A percentile compares a stretch with the other conserved stretches of the same genome.
Evolutionary conservation across 2,113 vertebrate species (phyloP).

Genomic region (Pica pica): DNA sequence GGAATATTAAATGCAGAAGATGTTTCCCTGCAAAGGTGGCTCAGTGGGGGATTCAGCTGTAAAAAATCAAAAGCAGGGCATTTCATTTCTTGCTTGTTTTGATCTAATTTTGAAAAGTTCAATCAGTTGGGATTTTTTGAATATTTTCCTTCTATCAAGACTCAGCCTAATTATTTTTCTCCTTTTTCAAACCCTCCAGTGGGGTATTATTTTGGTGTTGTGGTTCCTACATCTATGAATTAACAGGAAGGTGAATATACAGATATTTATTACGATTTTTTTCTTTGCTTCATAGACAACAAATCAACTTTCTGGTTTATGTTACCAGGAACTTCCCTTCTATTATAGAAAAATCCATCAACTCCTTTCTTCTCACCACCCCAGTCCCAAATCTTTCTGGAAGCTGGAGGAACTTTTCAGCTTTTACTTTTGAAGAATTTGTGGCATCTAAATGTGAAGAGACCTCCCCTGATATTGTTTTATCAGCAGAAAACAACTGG

Average conservation of each 20-base stretch:
- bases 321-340: not conserved
- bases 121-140: not conserved
- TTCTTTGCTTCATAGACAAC: not conserved
- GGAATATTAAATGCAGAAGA: not conserved
- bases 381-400: not conserved
- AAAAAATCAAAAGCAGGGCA: not conserved
- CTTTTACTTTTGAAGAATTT: not conserved
- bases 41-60: not conserved
- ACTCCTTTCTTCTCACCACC: fast-evolving
- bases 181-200: not conserved
- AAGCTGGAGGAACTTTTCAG: not conserved
- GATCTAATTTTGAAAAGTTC: not conserved
- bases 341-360: not conserved
- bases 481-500: not conserved
- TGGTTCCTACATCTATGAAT: not conserved
- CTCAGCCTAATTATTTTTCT: not conserved
- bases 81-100: not conserved
- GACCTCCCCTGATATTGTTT: not conserved
- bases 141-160: not conserved
- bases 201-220: not conserved
- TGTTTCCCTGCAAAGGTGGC: not conserved
- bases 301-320: not conserved
- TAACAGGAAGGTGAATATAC: not conserved
- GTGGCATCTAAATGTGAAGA: not conserved
- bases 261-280: fast-evolving